These are phyloP conservation scores for Pseudorhombus dupliciocellatus DNA, from an alignment of 2,113 vertebrate genomes.

Conservation along the genomic window DNA sequence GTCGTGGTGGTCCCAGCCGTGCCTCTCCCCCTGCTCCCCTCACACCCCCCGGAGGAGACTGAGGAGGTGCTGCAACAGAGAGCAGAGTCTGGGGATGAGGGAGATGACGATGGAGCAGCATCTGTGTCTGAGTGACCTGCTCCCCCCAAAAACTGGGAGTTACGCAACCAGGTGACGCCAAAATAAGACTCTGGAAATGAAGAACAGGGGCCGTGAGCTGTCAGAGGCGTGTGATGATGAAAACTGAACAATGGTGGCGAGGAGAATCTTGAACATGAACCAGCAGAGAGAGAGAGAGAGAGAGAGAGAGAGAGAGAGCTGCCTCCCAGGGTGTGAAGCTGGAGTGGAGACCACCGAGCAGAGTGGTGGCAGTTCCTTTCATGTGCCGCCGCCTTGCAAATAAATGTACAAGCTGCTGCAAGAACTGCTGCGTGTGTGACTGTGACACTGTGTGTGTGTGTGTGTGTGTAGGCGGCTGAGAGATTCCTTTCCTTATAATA, in stretches of 20 bases:
- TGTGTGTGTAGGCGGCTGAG: neutral
- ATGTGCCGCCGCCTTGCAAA: conserved; percentile 34
- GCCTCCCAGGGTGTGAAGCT: conserved; percentile 1
- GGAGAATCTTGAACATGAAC: conserved; percentile 1
- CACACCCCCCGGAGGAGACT: conserved; percentile 14
- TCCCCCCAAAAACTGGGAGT: neutral
- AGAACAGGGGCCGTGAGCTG: neutral
- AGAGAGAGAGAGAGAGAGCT: neutral
- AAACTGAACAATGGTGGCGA: neutral
- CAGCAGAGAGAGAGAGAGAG: neutral
- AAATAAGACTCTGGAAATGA: neutral
- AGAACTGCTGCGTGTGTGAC: neutral
- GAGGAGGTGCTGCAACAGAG: conserved; percentile 1
- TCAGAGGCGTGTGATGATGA: neutral
- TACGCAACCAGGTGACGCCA: neutral
- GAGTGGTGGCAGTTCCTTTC: conserved; percentile 24
- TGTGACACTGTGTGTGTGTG: neutral
- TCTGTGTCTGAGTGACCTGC: conserved; percentile 13
- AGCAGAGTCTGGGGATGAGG: neutral
- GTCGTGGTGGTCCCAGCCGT: neutral
- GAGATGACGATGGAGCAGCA: neutral
- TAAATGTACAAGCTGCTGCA: conserved; percentile 26
- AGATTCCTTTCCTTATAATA: conserved; percentile 8
- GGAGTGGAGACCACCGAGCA: conserved; percentile 12
- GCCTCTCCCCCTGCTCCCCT: conserved; percentile 7